Conservation (phyloP, 2,113 vertebrate genomes). For the Capreolus pygargus region DNA sequence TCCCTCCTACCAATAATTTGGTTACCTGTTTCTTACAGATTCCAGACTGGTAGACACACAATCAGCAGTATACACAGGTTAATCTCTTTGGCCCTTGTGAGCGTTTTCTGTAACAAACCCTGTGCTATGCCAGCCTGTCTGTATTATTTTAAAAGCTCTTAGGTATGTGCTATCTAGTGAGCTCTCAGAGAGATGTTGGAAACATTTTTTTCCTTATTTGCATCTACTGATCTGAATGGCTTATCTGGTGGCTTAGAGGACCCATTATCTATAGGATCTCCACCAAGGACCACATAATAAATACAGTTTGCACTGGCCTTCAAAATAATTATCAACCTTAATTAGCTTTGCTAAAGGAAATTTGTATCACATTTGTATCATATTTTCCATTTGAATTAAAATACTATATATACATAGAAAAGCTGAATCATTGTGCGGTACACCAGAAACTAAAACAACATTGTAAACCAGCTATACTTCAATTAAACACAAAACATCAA, state of each 20-base stretch:
- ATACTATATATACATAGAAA: background rate
- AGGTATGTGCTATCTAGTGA: background rate
- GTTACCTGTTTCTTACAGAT: background rate
- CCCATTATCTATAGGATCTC: background rate
- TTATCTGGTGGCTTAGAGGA: background rate
- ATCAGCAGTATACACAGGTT: background rate
- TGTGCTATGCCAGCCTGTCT: background rate
- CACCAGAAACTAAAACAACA: background rate
- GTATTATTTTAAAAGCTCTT: background rate
- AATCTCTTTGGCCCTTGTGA: background rate
- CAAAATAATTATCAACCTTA: conserved; percentile 9
- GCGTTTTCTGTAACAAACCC: background rate
- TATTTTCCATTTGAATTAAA: background rate
- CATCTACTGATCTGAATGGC: background rate
- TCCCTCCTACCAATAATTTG: background rate
- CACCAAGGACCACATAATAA: background rate
- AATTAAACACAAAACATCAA: background rate
- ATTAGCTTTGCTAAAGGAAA: conserved; percentile 30
- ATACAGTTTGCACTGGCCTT: background rate
- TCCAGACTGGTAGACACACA: background rate
- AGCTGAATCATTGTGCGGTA: background rate
- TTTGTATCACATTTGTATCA: background rate
- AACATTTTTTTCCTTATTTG: background rate
- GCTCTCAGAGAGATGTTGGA: background rate
- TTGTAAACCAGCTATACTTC: background rate